A percentile compares a stretch with the other conserved stretches of the same genome.
These are phyloP conservation scores for Hylyphantes graminicola DNA, from an alignment of 1,140 invertebrate genomes.

Conservation along the genomic window DNA sequence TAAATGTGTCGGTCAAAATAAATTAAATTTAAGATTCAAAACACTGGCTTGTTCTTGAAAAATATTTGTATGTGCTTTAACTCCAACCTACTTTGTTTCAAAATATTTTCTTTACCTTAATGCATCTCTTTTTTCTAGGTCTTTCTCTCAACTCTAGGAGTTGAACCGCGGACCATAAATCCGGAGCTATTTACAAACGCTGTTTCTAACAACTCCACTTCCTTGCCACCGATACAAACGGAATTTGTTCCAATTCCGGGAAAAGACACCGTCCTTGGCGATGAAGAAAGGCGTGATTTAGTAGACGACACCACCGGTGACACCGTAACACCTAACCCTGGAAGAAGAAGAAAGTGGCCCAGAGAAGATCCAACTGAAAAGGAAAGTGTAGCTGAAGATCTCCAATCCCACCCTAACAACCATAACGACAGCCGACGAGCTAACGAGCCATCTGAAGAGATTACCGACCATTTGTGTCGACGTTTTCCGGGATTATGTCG, in stretches of 20 bases:
- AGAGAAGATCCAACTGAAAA: not conserved
- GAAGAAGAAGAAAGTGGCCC: slow-evolving; percentile 12
- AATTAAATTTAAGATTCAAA: too few species aligned
- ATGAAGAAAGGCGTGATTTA: not conserved
- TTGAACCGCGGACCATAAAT: not conserved
- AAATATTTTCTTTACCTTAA: not conserved
- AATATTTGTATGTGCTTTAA: too few species aligned
- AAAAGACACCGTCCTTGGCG: not conserved
- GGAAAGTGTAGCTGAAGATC: not conserved
- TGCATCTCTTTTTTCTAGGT: not conserved
- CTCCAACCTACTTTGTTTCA: not conserved
- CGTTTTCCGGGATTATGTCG: slow-evolving; percentile 27
- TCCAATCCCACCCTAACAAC: not conserved
- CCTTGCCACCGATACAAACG: not conserved
- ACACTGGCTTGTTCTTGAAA: too few species aligned
- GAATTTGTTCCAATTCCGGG: slow-evolving; percentile 2
- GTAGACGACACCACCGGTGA: slow-evolving; percentile 5
- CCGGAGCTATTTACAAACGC: not conserved
- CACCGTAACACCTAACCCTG: slow-evolving; percentile 33
- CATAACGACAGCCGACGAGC: not conserved
- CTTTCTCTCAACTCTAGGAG: not conserved
- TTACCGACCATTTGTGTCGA: slow-evolving; percentile 17
- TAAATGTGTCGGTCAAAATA: too few species aligned
- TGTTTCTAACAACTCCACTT: not conserved
- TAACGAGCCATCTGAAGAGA: slow-evolving; percentile 34